Conservation (phyloP, 2,113 vertebrate genomes). For the Empidonax alnorum region DNA sequence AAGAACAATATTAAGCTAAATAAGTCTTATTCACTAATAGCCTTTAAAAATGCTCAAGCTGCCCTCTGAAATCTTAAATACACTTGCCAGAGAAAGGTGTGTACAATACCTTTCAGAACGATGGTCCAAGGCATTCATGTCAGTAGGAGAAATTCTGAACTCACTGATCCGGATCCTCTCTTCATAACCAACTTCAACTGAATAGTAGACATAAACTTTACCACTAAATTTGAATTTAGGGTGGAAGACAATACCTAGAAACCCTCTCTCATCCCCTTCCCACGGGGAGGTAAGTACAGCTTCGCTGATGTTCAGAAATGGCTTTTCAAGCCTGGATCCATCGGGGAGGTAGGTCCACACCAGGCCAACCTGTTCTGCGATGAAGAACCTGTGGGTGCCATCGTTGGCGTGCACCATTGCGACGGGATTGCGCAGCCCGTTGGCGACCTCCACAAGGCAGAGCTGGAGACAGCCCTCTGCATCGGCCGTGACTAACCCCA, state of each 20-base stretch:
- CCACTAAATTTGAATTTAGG: constrained; percentile 87
- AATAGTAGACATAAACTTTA: constrained; percentile 94
- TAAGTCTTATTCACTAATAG: not conserved
- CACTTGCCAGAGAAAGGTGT: not conserved
- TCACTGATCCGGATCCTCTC: constrained; percentile 95
- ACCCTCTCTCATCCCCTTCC: constrained; percentile 96
- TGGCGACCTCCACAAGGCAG: constrained; percentile 90
- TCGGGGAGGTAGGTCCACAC: constrained; percentile 92
- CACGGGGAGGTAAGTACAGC: constrained; percentile 92
- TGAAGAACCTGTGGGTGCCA: constrained; percentile 91
- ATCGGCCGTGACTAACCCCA: constrained; percentile 83
- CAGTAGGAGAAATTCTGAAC: constrained; percentile 85
- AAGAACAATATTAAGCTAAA: not conserved
- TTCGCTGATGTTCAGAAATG: constrained; percentile 90
- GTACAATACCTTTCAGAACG: constrained; percentile 88
- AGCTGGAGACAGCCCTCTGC: constrained; percentile 89
- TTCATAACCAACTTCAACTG: constrained; percentile 81
- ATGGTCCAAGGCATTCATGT: constrained; percentile 91
- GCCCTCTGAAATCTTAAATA: not conserved
- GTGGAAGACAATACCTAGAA: constrained; percentile 91
- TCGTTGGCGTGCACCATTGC: constrained; percentile 93
- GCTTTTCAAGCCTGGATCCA: constrained; percentile 80
- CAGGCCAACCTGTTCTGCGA: constrained; percentile 93
- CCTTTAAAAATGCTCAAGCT: not conserved
- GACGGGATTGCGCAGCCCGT: constrained; percentile 88